Evolutionary conservation across 2,888 invertebrate species (phyloP).

Genomic region (Tubiluchus corallicola): DNA sequence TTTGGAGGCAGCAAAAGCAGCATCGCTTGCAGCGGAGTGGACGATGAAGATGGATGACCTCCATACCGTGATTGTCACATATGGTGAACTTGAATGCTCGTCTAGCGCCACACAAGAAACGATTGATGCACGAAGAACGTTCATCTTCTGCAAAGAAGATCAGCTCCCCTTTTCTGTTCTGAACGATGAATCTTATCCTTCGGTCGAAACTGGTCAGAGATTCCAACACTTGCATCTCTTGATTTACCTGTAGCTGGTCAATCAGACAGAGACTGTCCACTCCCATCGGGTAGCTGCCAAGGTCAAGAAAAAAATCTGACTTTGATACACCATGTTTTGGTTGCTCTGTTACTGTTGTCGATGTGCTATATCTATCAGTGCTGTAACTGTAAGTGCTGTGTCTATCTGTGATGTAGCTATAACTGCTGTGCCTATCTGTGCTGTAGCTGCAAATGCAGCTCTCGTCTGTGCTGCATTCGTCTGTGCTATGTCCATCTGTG

Average conservation of each 20-base stretch:
- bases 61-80: constrained; percentile 55
- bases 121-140: constrained; percentile 11
- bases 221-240: constrained; percentile 22
- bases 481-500: too few relatives aligned
- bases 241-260: constrained; percentile 30
- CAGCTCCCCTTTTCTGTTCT: constrained; percentile 37
- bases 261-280: constrained; percentile 26
- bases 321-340: too few relatives aligned
- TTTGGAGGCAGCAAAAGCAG: constrained; percentile 50
- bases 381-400: too few relatives aligned
- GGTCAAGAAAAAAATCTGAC: too few relatives aligned
- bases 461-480: too few relatives aligned
- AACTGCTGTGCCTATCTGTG: too few relatives aligned
- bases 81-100: constrained; percentile 71
- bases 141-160: constrained; percentile 6
- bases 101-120: constrained; percentile 43
- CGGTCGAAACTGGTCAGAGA: constrained; percentile 26
- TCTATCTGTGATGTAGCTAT: too few relatives aligned
- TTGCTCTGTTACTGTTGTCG: too few relatives aligned
- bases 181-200: constrained; percentile 31
- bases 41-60: constrained; percentile 66
- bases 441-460: too few relatives aligned
- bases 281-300: constrained; percentile 25
- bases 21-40: constrained; percentile 64
- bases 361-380: too few relatives aligned